Base-by-base conservation (phyloP, 1,140 invertebrate species). In the Drosophila pachea region DNA sequence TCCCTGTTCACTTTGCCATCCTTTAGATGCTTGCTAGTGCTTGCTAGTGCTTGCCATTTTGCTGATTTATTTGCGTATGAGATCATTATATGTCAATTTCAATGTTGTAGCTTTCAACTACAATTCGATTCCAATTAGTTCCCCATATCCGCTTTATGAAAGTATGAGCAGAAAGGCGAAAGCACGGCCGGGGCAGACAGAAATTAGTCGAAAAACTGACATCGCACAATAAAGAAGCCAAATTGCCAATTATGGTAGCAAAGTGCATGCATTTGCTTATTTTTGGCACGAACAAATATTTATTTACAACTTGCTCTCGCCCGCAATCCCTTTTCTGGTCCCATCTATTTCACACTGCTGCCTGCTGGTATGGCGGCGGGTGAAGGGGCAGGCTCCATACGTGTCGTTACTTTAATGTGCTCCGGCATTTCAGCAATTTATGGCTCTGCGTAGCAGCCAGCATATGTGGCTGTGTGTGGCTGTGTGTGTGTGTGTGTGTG, bases 201-300 rank as follows among this genome's bases (percentile, higher is more conserved):
- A 65, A 32, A 12, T 36, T 50, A 36, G 68, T 42, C 31, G 55
- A 22, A 59, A 35, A 74, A 79, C 76, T 79, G 79, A 79, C 76
- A 62, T 74, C 42, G 45, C 38, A 52, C 38, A 35, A 61, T 65
- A 52, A 49, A 64, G 40, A 62, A 81, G 82, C 74, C 66, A 81
- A 81, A 81, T 81, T 81, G 78, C 78, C 78, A 81, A 81, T 81
- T 81, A 81, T 81, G 66, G 61, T 40, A 48, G 74, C 42, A 67
- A 74, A 81, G 74, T 81, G 73, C 73, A 76, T 68, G 74, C 72
- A 71, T 81, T 81, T 82, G 69, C 78, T 82, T 81, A 81, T 81
- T 81, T 81, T 81, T 81, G 77, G 69, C 77, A 81, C 70, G 62
- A 70, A 71, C 74, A 59, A 64, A 73, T 76, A 45, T 79, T 12